Evolutionary conservation across 1,140 invertebrate species (phyloP).

Genomic region (Schlechtendalia chinensis): DNA sequence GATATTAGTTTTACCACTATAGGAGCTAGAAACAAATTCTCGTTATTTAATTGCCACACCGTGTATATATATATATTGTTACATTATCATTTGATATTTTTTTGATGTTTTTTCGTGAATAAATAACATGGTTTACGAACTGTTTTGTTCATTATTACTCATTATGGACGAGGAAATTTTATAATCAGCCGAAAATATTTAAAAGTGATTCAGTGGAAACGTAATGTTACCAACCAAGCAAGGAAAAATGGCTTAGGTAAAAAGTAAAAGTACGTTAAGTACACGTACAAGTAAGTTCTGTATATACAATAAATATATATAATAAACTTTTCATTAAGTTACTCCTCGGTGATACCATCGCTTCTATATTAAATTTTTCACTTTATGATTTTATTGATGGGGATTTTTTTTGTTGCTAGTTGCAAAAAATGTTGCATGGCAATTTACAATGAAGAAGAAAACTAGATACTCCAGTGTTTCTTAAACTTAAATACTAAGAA

Average conservation of each 20-base stretch:
- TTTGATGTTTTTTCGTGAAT: slow-evolving; percentile 3
- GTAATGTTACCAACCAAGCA: slow-evolving; percentile 10
- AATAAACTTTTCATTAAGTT: not conserved
- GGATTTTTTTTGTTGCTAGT: not conserved
- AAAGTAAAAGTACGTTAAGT: not conserved
- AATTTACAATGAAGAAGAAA: not conserved
- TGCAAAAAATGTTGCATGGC: slow-evolving; percentile 1
- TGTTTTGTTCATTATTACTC: not conserved
- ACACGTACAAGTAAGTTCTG: slow-evolving; percentile 7
- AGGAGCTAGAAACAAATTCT: too few relatives aligned
- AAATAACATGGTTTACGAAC: slow-evolving; percentile 5
- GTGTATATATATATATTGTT: too few relatives aligned
- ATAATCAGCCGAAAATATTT: not conserved
- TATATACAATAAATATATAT: too few relatives aligned
- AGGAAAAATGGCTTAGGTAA: slow-evolving; percentile 3
- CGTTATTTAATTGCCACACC: too few relatives aligned
- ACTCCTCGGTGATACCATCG: too few relatives aligned
- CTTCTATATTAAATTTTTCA: not conserved
- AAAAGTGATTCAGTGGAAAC: not conserved
- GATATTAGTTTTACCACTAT: too few relatives aligned
- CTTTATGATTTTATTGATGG: slow-evolving; percentile 1
- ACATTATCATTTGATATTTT: slow-evolving; percentile 20
- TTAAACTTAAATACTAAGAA: not conserved
- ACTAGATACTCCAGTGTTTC: not conserved
- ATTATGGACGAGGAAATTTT: slow-evolving; percentile 6